A percentile compares a stretch with the other conserved stretches of the same genome.
Evolutionary conservation across 2,888 invertebrate species (phyloP).

Genomic region (Parochlus steinenii): DNA sequence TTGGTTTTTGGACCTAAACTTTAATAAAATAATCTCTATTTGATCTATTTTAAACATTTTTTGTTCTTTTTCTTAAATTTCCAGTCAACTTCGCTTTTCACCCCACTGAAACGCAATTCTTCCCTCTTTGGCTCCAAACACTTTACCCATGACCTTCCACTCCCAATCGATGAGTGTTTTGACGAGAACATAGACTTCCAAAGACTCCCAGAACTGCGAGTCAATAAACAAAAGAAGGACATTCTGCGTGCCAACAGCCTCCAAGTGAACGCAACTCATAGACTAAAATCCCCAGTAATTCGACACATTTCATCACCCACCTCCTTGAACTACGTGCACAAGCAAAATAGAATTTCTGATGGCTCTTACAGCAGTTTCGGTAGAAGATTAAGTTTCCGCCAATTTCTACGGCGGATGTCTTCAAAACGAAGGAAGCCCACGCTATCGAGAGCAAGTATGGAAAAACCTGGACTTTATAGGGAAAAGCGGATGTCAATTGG

Average conservation of each 20-base stretch:
- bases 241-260: constrained; percentile 24
- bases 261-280: constrained; percentile 20
- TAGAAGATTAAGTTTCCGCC: constrained; percentile 21
- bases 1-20: too few species aligned
- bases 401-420: constrained; percentile 29
- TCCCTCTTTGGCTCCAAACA: constrained; percentile 38
- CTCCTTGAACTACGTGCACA: constrained; percentile 16
- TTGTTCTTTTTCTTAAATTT: constrained; percentile 6
- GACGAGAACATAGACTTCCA: constrained; percentile 32
- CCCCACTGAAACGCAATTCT: constrained; percentile 32
- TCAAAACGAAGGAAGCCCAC: constrained; percentile 23
- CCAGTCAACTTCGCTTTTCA: constrained; percentile 24
- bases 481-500: too few species aligned
- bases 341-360: constrained; percentile 5
- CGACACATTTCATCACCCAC: constrained; percentile 35
- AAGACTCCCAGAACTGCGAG: constrained; percentile 19
- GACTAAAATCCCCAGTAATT: constrained; percentile 28
- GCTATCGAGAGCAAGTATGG: too few species aligned
- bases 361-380: not conserved
- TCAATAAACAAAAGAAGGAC: constrained; percentile 12
- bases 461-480: too few species aligned
- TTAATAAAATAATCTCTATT: not conserved
- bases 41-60: not conserved
- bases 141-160: constrained; percentile 42
- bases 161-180: constrained; percentile 40